Conservation (phyloP, 2,888 invertebrate genomes). For the Nudaria mundana region DNA sequence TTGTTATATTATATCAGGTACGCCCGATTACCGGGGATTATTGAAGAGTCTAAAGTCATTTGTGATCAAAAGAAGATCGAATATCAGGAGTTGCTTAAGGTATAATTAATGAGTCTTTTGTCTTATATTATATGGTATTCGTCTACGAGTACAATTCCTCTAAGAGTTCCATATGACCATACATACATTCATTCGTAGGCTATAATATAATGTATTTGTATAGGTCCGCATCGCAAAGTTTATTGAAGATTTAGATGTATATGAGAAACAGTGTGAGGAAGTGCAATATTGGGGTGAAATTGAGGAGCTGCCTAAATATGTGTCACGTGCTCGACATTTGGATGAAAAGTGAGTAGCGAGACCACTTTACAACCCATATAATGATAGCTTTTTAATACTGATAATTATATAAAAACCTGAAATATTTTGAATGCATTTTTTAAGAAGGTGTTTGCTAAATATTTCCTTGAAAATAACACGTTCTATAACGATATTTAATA, state of each 20-base stretch:
- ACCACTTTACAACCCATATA: no score
- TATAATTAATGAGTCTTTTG: conserved; percentile 20
- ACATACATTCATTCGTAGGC: no score
- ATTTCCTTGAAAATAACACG: no score
- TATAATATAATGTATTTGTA: no score
- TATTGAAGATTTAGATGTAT: conserved; percentile 89
- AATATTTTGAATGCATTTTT: no score
- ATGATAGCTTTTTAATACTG: no score
- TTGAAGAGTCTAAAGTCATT: conserved; percentile 91
- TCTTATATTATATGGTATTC: no score
- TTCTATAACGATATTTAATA: no score
- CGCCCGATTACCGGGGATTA: conserved; percentile 88
- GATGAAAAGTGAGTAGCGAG: conserved; percentile 84
- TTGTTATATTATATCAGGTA: conserved; percentile 82
- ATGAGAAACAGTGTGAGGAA: conserved; percentile 90
- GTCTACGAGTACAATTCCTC: no score
- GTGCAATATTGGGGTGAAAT: conserved; percentile 94
- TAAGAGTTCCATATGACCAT: background rate
- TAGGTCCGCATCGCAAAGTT: conserved; percentile 88
- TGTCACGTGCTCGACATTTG: conserved; percentile 88
- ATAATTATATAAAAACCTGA: no score
- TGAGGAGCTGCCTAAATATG: conserved; percentile 90
- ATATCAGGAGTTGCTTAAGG: conserved; percentile 90
- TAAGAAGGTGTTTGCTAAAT: no score
- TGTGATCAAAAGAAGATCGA: conserved; percentile 91